phyloP scores from a whole-genome alignment of 2,113 vertebrate species.

The Pimephales promelas region DNA sequence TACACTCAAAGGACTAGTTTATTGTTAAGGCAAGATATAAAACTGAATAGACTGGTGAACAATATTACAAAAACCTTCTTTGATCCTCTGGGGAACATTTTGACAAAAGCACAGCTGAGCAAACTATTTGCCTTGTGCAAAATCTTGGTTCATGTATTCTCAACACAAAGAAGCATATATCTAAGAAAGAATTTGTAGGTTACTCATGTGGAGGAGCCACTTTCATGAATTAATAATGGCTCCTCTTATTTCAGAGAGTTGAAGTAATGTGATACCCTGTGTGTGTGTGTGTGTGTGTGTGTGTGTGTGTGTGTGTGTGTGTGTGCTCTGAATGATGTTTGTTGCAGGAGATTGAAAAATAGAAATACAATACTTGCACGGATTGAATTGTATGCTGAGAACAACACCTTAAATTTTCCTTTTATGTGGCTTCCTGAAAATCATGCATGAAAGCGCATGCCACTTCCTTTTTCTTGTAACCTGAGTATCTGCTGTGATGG shows the following conservation, averaged over 20 bases:
- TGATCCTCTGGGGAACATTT: neutral
- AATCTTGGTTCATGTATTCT: neutral
- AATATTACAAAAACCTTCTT: conserved; percentile 16
- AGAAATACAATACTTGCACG: conserved; percentile 34
- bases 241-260: conserved; percentile 32
- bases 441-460: neutral
- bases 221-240: conserved; percentile 37
- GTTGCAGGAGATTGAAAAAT: conserved; percentile 20
- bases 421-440: conserved; percentile 31
- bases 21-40: conserved; percentile 33
- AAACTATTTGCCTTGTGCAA: conserved; percentile 20
- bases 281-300: neutral
- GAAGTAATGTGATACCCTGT: conserved; percentile 25
- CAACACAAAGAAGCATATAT: conserved; percentile 1
- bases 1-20: conserved; percentile 46
- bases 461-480: conserved; percentile 28
- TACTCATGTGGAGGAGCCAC: conserved; percentile 4
- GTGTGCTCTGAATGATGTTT: conserved; percentile 28
- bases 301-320: neutral
- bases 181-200: conserved; percentile 20
- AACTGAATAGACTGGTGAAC: conserved; percentile 24
- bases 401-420: conserved; percentile 18
- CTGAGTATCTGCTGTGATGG: neutral
- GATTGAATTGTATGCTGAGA: conserved; percentile 3
- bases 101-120: conserved; percentile 42